Evolutionary conservation across 2,888 invertebrate species (phyloP).

Genomic region (Erebia ligea): DNA sequence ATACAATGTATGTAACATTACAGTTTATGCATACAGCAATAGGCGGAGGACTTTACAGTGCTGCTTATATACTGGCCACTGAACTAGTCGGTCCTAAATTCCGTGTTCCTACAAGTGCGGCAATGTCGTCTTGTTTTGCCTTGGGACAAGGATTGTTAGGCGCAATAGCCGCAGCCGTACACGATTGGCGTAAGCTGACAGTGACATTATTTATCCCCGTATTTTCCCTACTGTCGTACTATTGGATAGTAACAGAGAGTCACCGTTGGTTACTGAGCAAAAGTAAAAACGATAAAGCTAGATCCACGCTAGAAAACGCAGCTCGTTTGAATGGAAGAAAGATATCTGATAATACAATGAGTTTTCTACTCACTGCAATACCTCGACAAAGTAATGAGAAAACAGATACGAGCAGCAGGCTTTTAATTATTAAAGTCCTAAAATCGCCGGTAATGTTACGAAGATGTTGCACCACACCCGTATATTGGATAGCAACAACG

Average conservation of each 20-base stretch:
- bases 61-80: conserved; percentile 83
- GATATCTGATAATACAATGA: conserved; percentile 74
- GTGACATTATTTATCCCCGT: conserved; percentile 87
- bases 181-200: conserved; percentile 87
- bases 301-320: conserved; percentile 82
- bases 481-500: conserved; percentile 90
- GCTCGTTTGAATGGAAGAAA: conserved; percentile 84
- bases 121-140: conserved; percentile 88
- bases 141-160: conserved; percentile 88
- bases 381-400: conserved; percentile 52
- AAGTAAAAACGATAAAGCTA: conserved; percentile 84
- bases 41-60: conserved; percentile 72
- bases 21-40: conserved; percentile 72
- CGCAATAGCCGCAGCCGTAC: conserved; percentile 85
- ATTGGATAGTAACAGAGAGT: conserved; percentile 88
- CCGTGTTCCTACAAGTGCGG: conserved; percentile 87
- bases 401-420: conserved; percentile 43
- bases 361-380: conserved; percentile 61
- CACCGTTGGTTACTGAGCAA: conserved; percentile 90
- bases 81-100: conserved; percentile 90
- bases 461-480: conserved; percentile 86
- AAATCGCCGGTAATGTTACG: conserved; percentile 80
- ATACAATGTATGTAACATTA: conserved; percentile 67
- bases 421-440: conserved; percentile 69
- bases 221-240: conserved; percentile 85